phyloP scores from a whole-genome alignment of 2,888 invertebrate genomes.

The Chorisops tibialis region DNA sequence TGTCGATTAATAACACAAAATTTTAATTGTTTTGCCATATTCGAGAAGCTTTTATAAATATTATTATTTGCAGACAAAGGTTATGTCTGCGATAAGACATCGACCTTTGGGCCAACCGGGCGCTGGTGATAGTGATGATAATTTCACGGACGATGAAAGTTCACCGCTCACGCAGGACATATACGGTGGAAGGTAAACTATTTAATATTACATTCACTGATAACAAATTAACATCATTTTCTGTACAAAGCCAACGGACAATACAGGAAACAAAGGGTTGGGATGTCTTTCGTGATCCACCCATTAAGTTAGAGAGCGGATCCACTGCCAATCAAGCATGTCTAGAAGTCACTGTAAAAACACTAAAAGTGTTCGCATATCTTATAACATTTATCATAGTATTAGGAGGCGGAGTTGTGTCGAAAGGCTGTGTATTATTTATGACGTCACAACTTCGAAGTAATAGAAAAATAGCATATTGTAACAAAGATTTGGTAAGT shows the following conservation, averaged over 20 bases:
- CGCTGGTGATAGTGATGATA: constrained; percentile 66
- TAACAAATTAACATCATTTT: background rate
- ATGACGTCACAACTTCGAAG: constrained; percentile 87
- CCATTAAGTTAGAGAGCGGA: constrained; percentile 82
- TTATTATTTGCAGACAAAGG: too few relatives aligned
- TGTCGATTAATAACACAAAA: too few relatives aligned
- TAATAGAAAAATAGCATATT: constrained; percentile 72
- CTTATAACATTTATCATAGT: constrained; percentile 81
- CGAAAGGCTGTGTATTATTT: constrained; percentile 84
- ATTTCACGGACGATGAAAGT: constrained; percentile 83
- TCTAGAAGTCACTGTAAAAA: constrained; percentile 77
- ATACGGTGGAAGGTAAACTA: constrained; percentile 81
- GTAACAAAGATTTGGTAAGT: constrained; percentile 79
- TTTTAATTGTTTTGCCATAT: too few relatives aligned
- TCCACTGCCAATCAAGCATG: constrained; percentile 86
- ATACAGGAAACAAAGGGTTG: constrained; percentile 89
- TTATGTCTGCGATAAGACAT: constrained; percentile 64
- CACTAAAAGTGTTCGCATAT: constrained; percentile 82
- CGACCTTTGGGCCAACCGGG: constrained; percentile 56
- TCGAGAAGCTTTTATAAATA: too few relatives aligned
- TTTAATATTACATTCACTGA: constrained; percentile 7
- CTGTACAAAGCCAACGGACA: constrained; percentile 65
- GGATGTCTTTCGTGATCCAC: constrained; percentile 94
- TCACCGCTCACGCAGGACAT: constrained; percentile 83
- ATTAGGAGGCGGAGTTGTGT: constrained; percentile 77